Base-by-base conservation (phyloP, 1,140 invertebrate genomes). In the Brachionus plicatilis region DNA sequence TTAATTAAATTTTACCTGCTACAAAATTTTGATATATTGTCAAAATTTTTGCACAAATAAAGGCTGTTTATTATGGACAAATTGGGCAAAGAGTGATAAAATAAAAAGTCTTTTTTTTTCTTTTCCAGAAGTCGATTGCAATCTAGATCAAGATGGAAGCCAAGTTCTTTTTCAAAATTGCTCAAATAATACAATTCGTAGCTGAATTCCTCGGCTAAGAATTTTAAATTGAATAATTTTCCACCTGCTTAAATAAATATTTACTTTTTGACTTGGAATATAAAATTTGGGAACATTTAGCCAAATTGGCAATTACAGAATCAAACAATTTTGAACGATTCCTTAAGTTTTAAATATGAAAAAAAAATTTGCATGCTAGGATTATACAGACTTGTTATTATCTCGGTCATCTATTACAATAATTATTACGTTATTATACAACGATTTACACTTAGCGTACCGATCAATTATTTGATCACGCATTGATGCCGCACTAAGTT, bases 271-370 rank as follows among this genome's bases (percentile, higher is more conserved):
- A 4, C 45, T 60, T 68, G 9, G 79, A 41, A 47, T 65, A 82
- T 27, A 82, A 41, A 45, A 82, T 47, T 20, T 41, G 79, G 8
- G 79, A 82, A 11, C 37, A 47, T 68, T 65, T 82, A 12, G 53
- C 17, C 33, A 82, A 45, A 65, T 82, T 60, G 9, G 37, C 65
- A 24, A 82, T 45, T 17, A 68, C 79, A n/a, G 79, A 82, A 24
- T 82, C 53, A 82, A 82, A 82, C 17, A 82, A 76, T 76, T 76
- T 76, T 20, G 72, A 50, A 12, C 72, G 41, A 76, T 76, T 76
- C 33, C 68, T 72, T 12, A 4, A 43, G 43, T 37, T 20, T 37
- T 72, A 14, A 12, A n/a, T n/a, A 14, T 33, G n/a, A 5, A n/a
- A 33, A 56, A 47, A 27, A 9, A n/a, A 37, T 47, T 0, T 24